phyloP scores from a whole-genome alignment of 1,140 invertebrate species.

The Drosophila arawakana region DNA sequence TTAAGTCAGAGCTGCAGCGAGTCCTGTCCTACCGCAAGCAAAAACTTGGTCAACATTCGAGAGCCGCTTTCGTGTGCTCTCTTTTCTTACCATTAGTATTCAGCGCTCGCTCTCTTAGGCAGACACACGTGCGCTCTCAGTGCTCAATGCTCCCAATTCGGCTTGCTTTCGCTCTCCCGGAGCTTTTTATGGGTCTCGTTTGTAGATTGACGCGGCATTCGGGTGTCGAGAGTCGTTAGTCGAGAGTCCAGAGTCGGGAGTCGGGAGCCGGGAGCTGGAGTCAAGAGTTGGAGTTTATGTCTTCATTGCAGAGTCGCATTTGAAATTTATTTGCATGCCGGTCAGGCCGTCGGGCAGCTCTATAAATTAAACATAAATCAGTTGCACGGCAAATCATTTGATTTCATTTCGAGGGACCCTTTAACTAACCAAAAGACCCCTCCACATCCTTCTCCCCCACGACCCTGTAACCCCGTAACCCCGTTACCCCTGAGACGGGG shows the following conservation, averaged over 20 bases:
- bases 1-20: background rate
- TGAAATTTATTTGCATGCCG: constrained; percentile 79
- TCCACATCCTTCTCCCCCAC: background rate
- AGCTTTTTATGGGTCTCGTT: constrained; percentile 30
- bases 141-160: background rate
- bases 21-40: constrained; percentile 67
- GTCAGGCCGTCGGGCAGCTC: constrained; percentile 71
- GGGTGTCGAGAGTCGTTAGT: no score
- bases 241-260: no score
- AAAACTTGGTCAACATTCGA: constrained; percentile 62
- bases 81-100: constrained; percentile 27
- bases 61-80: background rate
- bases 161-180: constrained; percentile 7
- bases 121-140: background rate
- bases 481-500: background rate
- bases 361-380: constrained; percentile 82
- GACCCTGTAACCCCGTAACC: background rate
- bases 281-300: constrained; percentile 68
- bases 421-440: background rate
- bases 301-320: constrained; percentile 66
- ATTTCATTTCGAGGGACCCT: constrained; percentile 71
- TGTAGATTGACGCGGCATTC: constrained; percentile 27
- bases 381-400: constrained; percentile 78
- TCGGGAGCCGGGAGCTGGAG: no score
- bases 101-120: constrained; percentile 39